These are phyloP conservation scores for Colostygia pectinataria DNA, from an alignment of 2,888 invertebrate genomes.

Conservation along the genomic window DNA sequence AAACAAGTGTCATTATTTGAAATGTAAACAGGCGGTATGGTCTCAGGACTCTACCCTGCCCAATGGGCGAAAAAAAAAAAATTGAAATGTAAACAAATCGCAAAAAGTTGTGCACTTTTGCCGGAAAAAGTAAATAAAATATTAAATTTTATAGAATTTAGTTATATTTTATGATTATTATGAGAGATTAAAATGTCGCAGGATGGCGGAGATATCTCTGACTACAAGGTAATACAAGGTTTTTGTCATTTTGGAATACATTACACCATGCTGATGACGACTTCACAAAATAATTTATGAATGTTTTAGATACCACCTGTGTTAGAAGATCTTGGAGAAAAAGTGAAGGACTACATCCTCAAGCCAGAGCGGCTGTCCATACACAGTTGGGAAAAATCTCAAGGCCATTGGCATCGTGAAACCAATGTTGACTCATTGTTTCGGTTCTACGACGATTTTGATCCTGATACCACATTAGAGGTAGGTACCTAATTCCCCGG, in stretches of 20 bases:
- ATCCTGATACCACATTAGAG: slow-evolving; percentile 67
- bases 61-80: too few species aligned
- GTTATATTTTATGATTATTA: not conserved
- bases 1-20: too few species aligned
- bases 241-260: not conserved
- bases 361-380: slow-evolving; percentile 88
- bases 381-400: slow-evolving; percentile 86
- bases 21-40: too few species aligned
- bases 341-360: slow-evolving; percentile 85
- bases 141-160: too few species aligned
- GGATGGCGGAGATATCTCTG: slow-evolving; percentile 12
- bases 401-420: slow-evolving; percentile 85
- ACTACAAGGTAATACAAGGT: slow-evolving; percentile 10
- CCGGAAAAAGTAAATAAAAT: too few species aligned
- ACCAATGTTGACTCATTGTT: slow-evolving; percentile 78
- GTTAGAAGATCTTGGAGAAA: slow-evolving; percentile 84
- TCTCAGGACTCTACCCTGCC: too few species aligned
- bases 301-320: slow-evolving; percentile 84
- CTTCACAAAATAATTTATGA: not conserved
- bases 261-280: not conserved
- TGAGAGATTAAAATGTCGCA: slow-evolving; percentile 8
- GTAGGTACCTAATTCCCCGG: slow-evolving; percentile 47
- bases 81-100: too few species aligned
- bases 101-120: too few species aligned
- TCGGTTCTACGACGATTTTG: slow-evolving; percentile 68